Conservation (phyloP, 2,888 invertebrate species). For the Cosmia trapezina region DNA sequence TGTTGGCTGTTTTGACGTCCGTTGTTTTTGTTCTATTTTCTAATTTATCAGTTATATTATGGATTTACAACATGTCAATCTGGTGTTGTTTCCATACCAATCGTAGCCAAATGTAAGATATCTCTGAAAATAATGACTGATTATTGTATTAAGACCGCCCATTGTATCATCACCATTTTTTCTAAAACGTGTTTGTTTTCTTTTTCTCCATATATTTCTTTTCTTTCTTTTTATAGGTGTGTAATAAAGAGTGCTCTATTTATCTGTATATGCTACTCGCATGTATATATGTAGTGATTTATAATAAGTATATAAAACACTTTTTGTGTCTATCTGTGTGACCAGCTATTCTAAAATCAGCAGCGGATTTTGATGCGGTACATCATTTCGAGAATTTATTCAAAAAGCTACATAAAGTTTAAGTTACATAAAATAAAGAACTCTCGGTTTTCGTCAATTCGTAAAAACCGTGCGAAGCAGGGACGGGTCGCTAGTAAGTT, state of each 20-base stretch:
- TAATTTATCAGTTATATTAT: background rate
- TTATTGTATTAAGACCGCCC: background rate
- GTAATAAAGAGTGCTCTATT: background rate
- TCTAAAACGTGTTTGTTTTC: background rate
- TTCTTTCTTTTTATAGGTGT: background rate
- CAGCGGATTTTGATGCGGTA: too few relatives aligned
- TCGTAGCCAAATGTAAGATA: background rate
- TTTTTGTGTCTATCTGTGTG: too few relatives aligned
- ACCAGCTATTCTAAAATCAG: too few relatives aligned
- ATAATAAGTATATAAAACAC: too few relatives aligned
- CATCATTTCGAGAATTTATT: too few relatives aligned
- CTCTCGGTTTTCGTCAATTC: too few relatives aligned
- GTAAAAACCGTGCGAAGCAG: too few relatives aligned
- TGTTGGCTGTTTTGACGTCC: background rate
- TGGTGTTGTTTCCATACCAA: background rate
- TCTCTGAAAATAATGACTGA: background rate
- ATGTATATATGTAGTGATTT: too few relatives aligned
- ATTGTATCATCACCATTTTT: background rate
- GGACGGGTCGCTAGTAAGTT: background rate
- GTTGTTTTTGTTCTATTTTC: background rate
- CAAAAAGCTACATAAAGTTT: too few relatives aligned
- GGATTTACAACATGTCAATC: background rate
- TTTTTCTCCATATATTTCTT: background rate
- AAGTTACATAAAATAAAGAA: too few relatives aligned
- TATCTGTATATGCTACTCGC: background rate